phyloP scores from a whole-genome alignment of 2,888 invertebrate species.

The Watsonalla binaria region DNA sequence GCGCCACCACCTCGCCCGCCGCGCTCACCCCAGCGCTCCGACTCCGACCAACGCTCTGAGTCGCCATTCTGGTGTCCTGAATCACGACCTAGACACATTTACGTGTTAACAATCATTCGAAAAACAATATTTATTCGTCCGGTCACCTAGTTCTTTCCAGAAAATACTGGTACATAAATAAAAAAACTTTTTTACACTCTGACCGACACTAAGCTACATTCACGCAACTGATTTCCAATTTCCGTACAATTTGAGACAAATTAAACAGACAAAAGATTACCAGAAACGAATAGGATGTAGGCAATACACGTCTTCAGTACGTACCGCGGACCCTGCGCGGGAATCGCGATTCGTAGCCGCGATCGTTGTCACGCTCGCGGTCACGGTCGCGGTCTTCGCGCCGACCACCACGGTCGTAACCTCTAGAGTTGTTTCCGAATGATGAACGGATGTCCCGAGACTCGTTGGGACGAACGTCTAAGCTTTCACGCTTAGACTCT shows the following conservation, averaged over 20 bases:
- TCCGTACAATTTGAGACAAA: neutral
- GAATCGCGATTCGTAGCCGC: conserved; percentile 77
- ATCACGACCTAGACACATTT: conserved; percentile 55
- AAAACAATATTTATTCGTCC: neutral
- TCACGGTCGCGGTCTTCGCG: conserved; percentile 76
- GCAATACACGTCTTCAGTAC: conserved; percentile 18
- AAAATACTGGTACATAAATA: no score
- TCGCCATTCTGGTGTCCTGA: conserved; percentile 73
- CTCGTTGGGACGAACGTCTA: conserved; percentile 68
- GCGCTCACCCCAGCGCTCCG: conserved; percentile 43
- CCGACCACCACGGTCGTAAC: conserved; percentile 74
- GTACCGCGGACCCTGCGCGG: conserved; percentile 73
- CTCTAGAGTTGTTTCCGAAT: conserved; percentile 69
- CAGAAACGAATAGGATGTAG: conserved; percentile 3
- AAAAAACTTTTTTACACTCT: no score
- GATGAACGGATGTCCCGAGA: conserved; percentile 64
- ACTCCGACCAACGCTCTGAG: conserved; percentile 67
- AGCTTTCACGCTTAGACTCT: conserved; percentile 73
- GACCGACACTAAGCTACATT: neutral
- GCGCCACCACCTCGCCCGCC: conserved; percentile 38
- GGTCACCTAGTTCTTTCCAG: no score
- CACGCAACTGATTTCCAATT: neutral
- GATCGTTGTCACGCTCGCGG: conserved; percentile 79
- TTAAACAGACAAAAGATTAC: neutral
- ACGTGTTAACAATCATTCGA: neutral